Evolutionary conservation across 2,888 invertebrate species (phyloP).

Genomic region (Diabrotica balteata): DNA sequence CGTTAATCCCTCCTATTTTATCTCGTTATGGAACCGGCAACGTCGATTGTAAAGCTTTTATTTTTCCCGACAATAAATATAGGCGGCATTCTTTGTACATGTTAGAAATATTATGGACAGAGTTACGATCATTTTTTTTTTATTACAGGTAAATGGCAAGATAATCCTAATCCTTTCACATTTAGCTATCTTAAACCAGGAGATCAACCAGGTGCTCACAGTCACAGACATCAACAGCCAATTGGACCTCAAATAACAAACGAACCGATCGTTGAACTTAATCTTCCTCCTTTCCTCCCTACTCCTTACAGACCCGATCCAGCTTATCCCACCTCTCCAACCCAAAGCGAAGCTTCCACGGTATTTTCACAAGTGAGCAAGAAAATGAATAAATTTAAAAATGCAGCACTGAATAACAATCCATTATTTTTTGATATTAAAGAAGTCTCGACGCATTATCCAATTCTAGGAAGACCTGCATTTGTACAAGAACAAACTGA

Average conservation of each 20-base stretch:
- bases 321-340: slow-evolving; percentile 54
- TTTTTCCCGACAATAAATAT: too few species aligned
- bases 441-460: slow-evolving; percentile 60
- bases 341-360: slow-evolving; percentile 57
- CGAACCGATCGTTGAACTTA: slow-evolving; percentile 45
- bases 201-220: slow-evolving; percentile 2
- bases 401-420: slow-evolving; percentile 40
- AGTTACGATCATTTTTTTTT: background rate
- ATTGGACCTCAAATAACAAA: slow-evolving; percentile 38
- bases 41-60: too few species aligned
- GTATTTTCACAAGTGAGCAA: slow-evolving; percentile 55
- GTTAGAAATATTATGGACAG: too few species aligned
- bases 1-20: too few species aligned
- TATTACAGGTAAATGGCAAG: slow-evolving; percentile 47
- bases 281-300: slow-evolving; percentile 54
- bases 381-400: slow-evolving; percentile 47
- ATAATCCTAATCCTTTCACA: slow-evolving; percentile 41
- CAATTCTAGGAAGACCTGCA: slow-evolving; percentile 50
- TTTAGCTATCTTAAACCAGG: slow-evolving; percentile 31
- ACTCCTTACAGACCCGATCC: slow-evolving; percentile 56
- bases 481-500: slow-evolving; percentile 31
- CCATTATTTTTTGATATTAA: slow-evolving; percentile 55
- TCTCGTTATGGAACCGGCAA: too few species aligned
- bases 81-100: too few species aligned
- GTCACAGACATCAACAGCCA: slow-evolving; percentile 21